Evolutionary conservation across 2,888 invertebrate species (phyloP).

Genomic region (Colletes collaris): DNA sequence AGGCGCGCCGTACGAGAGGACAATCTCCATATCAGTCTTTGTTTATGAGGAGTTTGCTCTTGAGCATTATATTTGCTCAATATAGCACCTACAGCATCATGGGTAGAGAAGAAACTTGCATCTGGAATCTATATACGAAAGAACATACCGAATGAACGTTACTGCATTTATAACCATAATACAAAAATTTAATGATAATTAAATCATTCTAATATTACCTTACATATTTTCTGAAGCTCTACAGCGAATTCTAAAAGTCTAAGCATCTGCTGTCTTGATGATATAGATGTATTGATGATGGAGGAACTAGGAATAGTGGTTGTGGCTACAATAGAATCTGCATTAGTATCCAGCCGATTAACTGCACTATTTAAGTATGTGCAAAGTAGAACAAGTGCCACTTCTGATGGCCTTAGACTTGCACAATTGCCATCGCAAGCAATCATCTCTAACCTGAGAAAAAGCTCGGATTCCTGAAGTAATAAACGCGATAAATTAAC

Average conservation of each 20-base stretch:
- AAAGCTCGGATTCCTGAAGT: constrained; percentile 86
- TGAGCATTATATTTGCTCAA: constrained; percentile 89
- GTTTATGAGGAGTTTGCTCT: constrained; percentile 87
- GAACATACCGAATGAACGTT: not conserved
- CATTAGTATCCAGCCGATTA: constrained; percentile 82
- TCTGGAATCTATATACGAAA: constrained; percentile 86
- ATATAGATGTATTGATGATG: constrained; percentile 61
- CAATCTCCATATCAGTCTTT: constrained; percentile 90
- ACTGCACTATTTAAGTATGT: constrained; percentile 87
- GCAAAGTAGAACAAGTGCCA: constrained; percentile 91
- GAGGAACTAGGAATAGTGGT: constrained; percentile 65
- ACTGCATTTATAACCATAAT: not conserved
- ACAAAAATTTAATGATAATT: not conserved
- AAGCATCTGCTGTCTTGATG: constrained; percentile 84
- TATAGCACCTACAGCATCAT: constrained; percentile 86
- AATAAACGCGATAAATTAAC: not conserved
- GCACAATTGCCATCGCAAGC: constrained; percentile 90
- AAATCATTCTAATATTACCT: constrained; percentile 84
- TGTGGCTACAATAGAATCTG: constrained; percentile 64
- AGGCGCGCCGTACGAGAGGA: constrained; percentile 90
- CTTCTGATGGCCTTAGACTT: constrained; percentile 89
- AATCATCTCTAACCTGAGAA: constrained; percentile 89
- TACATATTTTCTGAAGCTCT: constrained; percentile 89
- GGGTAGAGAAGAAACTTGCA: constrained; percentile 86
- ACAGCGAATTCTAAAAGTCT: constrained; percentile 89